These are phyloP conservation scores for Nothoprocta perdicaria DNA, from an alignment of 2,113 vertebrate species.

Conservation along the genomic window DNA sequence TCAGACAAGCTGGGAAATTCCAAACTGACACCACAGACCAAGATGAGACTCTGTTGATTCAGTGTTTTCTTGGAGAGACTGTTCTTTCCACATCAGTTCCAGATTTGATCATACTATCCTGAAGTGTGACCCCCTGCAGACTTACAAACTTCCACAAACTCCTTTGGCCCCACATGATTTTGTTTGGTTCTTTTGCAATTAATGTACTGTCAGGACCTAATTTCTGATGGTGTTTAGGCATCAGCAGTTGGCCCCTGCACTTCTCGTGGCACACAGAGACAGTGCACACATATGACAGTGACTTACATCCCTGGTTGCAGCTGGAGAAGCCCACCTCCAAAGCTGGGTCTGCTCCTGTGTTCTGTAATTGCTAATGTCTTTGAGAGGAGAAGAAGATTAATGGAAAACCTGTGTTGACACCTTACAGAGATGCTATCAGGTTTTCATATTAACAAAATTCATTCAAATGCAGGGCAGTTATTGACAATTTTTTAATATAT, in stretches of 20 bases:
- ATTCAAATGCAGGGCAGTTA: constrained; percentile 8
- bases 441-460: constrained; percentile 20
- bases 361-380: background rate
- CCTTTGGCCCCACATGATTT: background rate
- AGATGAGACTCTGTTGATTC: background rate
- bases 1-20: constrained; percentile 5
- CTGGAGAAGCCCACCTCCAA: background rate
- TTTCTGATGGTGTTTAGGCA: background rate
- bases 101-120: background rate
- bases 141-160: background rate
- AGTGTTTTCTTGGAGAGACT: background rate
- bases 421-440: background rate
- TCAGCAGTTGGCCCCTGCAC: background rate
- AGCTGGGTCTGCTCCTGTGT: background rate
- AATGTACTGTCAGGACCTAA: background rate
- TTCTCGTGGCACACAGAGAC: background rate
- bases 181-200: background rate
- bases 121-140: background rate
- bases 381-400: background rate
- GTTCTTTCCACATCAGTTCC: background rate
- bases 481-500: background rate
- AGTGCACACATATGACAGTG: background rate
- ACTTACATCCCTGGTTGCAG: background rate
- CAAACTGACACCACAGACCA: background rate
- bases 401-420: background rate